Base-by-base conservation (phyloP, 92 coral and sea anemone species). In the Epizoanthus rinbou region DNA sequence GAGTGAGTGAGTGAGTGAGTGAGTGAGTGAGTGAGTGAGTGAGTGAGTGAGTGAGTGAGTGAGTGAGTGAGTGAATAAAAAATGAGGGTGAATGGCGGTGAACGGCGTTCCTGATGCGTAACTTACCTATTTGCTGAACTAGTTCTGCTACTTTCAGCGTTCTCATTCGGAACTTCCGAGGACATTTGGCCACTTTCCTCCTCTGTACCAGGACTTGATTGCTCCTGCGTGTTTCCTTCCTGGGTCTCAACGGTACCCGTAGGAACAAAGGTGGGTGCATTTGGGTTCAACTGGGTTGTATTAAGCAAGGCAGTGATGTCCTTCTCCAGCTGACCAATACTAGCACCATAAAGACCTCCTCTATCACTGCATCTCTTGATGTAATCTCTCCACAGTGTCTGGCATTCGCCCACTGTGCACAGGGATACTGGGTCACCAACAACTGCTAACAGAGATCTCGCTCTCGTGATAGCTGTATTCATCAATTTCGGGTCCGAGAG, bases 361-460 rank as follows among this genome's bases (percentile, higher is more conserved):
- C 73, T 85, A 23, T 50, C 76, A 18, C 68, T 19, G 79, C 98
- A 95, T 75, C 95, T 86, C 67, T 39, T 66, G 60, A 95, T 92
- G 56, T 87, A 95, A 43, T 95, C 93, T 64, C 72, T 68, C 98
- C 98, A 95, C 25, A 91, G 85, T 9, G 41, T 28, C 28, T 87
- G 87, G 69, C 98, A 93, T 14, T 89, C 89, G 31, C 98, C 98
- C 17, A 95, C 84, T 18, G 95, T 92, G 75, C 98, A 95, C 23
- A 95, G 91, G 8, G 98, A 90, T 8, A 95, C 89, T 9, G 98
- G 98, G 33, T 95, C 98, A 18, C 98, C 98, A 10, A 95, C 94
- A 6, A 95, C 98, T 11, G 96, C 98, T 15, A 95, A 90, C 70
- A 93, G 82, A 28, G 95, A 95, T 86, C 87, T 87, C 16, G 98